These are phyloP conservation scores for Xenops minutus DNA, from an alignment of 2,797 vertebrate genomes.

Conservation along the genomic window DNA sequence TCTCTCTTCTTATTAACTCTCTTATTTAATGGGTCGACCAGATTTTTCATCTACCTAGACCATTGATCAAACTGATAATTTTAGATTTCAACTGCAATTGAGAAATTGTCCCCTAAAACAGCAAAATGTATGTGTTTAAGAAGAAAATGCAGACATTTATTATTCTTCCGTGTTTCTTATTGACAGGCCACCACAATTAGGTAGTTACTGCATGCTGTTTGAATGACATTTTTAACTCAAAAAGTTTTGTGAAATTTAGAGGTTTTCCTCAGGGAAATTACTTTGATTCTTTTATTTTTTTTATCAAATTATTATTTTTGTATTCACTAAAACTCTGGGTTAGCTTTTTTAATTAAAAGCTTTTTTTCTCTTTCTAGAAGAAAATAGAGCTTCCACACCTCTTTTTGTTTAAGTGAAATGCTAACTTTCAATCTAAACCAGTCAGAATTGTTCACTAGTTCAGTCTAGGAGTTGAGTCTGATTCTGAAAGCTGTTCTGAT, in stretches of 20 bases:
- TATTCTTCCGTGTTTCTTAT: not conserved
- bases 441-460: not conserved
- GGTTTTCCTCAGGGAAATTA: not conserved
- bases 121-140: not conserved
- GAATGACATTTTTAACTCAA: not conserved
- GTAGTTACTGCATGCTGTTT: not conserved
- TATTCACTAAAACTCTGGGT: not conserved
- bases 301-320: not conserved
- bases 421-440: not conserved
- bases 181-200: not conserved
- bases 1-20: slow-evolving; percentile 66
- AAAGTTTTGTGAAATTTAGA: not conserved
- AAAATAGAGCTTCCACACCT: not conserved
- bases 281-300: not conserved
- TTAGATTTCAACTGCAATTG: slow-evolving; percentile 9
- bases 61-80: slow-evolving; percentile 57
- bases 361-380: not conserved
- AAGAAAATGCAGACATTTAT: not conserved
- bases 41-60: slow-evolving; percentile 54
- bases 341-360: not conserved
- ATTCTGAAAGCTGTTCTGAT: not conserved
- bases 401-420: not conserved
- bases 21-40: slow-evolving; percentile 57
- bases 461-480: not conserved
- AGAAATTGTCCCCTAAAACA: not conserved